phyloP scores from a whole-genome alignment of 2,797 vertebrate genomes.

The Brachyrhaphis roseni region DNA sequence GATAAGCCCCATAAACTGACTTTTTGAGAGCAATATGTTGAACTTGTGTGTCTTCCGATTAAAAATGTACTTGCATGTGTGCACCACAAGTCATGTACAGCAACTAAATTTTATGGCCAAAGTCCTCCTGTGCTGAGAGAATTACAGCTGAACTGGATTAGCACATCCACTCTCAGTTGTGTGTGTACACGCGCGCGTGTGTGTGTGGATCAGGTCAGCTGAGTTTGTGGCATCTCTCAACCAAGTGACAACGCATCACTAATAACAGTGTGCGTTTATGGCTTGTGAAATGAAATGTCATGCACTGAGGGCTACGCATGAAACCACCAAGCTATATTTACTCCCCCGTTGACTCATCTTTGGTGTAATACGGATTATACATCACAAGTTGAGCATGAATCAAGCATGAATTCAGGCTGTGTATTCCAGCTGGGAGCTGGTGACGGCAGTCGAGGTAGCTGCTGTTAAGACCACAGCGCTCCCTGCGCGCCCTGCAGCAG shows the following conservation, averaged over 20 bases:
- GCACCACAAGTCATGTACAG: conserved; percentile 6
- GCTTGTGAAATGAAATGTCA: conserved; percentile 25
- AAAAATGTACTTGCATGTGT: conserved; percentile 5
- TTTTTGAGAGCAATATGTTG: conserved; percentile 1
- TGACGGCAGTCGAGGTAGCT: conserved; percentile 41
- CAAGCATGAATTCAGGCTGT: conserved; percentile 39
- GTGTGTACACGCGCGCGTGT: neutral
- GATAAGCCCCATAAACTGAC: conserved; percentile 28
- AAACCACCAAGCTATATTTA: conserved; percentile 49
- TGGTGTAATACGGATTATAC: conserved; percentile 49
- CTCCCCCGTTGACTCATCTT: conserved; percentile 55
- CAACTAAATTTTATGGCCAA: conserved; percentile 33
- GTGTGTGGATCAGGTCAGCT: conserved; percentile 25
- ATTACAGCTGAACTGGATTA: conserved; percentile 59
- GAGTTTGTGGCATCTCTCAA: conserved; percentile 16
- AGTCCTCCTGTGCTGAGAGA: conserved; percentile 45
- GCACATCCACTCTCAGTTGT: conserved; percentile 24
- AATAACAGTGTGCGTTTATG: conserved; percentile 22
- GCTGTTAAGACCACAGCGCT: conserved; percentile 41
- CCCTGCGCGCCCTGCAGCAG: conserved; percentile 44
- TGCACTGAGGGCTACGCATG: conserved; percentile 6
- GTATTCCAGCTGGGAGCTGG: conserved; percentile 56
- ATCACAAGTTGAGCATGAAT: conserved; percentile 50
- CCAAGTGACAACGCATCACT: conserved; percentile 8
- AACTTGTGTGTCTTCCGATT: neutral